Evolutionary conservation across 2,888 invertebrate species (phyloP).

Genomic region (Scaptomyza reducta): DNA sequence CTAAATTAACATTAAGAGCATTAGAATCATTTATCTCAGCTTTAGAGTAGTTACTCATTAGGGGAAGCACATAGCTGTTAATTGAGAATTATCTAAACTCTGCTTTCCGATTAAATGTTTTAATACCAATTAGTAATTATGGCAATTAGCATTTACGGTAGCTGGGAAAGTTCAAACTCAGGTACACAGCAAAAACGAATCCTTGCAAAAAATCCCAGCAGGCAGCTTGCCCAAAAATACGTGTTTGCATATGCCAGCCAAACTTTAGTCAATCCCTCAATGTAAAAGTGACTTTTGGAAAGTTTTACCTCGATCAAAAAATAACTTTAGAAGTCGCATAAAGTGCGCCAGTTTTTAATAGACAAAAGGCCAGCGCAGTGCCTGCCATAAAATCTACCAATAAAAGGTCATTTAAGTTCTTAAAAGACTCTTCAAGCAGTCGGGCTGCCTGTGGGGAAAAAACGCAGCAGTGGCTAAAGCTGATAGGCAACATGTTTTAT

Average conservation of each 20-base stretch:
- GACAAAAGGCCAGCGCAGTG: conserved; percentile 37
- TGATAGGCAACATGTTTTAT: conserved; percentile 26
- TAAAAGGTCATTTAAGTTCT: conserved; percentile 68
- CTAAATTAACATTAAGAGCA: conserved; percentile 10
- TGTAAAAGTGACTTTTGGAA: conserved; percentile 28
- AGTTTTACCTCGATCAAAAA: conserved; percentile 20
- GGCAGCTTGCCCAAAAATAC: background rate
- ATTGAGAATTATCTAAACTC: conserved; percentile 30
- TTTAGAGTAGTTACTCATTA: conserved; percentile 20
- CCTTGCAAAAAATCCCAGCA: background rate
- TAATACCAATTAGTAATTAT: conserved; percentile 39
- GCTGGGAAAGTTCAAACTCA: conserved; percentile 10
- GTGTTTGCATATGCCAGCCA: background rate
- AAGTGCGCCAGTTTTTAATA: conserved; percentile 45
- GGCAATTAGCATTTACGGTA: conserved; percentile 3
- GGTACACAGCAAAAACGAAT: conserved; percentile 4
- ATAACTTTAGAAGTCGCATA: conserved; percentile 29
- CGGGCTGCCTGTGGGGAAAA: conserved; percentile 1
- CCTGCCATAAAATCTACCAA: conserved; percentile 50
- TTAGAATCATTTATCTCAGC: conserved; percentile 26
- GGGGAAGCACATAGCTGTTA: conserved; percentile 26
- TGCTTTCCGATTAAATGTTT: background rate
- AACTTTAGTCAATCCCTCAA: conserved; percentile 31
- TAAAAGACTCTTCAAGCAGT: conserved; percentile 15
- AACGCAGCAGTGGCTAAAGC: conserved; percentile 5